Percentiles rank a stretch among this genome's conserved stretches.
phyloP scores from a whole-genome alignment of 1,140 invertebrate genomes.

The Pteromalus puparum region DNA sequence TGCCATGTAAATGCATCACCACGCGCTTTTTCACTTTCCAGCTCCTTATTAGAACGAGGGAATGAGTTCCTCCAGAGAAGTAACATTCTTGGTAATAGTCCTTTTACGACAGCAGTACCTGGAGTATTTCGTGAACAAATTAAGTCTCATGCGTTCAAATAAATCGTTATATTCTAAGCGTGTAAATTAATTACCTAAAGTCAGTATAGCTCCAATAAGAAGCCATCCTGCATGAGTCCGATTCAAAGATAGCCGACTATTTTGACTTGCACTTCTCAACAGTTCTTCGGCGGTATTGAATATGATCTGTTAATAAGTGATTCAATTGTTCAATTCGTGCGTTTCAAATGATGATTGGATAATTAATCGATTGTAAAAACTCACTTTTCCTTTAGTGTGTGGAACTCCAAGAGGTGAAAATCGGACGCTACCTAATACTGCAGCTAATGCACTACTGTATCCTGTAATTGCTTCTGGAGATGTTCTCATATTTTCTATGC shows the following conservation, averaged over 20 bases:
- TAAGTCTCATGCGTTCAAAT: constrained; percentile 20
- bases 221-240: constrained; percentile 98
- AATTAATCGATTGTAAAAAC: not conserved
- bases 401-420: constrained; percentile 96
- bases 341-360: not conserved
- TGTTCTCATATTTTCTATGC: constrained; percentile 91
- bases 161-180: too few species aligned
- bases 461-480: constrained; percentile 95
- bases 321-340: not conserved
- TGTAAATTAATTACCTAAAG: constrained; percentile 81
- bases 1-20: constrained; percentile 99
- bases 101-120: constrained; percentile 92
- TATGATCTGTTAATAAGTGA: constrained; percentile 79
- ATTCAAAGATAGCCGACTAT: constrained; percentile 94
- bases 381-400: constrained; percentile 95
- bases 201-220: constrained; percentile 97
- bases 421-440: constrained; percentile 93
- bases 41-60: constrained; percentile 94
- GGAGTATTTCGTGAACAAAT: constrained; percentile 39
- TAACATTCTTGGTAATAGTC: constrained; percentile 93
- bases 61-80: constrained; percentile 98
- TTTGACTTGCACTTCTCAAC: constrained; percentile 96
- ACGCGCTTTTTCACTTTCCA: constrained; percentile 97
- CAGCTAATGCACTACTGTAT: constrained; percentile 95
- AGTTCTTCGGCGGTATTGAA: constrained; percentile 98